Evolutionary conservation across 2,113 vertebrate species (phyloP).

Genomic region (Rhagologus leucostigma): DNA sequence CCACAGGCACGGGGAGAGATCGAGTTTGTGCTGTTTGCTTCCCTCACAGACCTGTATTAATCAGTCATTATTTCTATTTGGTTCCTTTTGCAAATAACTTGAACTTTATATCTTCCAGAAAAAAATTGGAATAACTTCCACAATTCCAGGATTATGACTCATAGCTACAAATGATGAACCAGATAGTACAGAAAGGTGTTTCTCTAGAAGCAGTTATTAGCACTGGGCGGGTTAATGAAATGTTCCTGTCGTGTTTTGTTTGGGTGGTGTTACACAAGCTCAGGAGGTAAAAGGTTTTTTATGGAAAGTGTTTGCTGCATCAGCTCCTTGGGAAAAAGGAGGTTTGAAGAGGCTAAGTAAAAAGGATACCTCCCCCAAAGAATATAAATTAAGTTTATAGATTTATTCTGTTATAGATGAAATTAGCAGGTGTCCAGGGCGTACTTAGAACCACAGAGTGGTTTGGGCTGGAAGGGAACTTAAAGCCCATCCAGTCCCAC

Average conservation of each 20-base stretch:
- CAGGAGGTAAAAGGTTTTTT: background rate
- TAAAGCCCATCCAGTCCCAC: accelerated
- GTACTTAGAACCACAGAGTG: no score
- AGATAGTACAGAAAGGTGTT: background rate
- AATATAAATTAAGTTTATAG: background rate
- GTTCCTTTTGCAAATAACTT: background rate
- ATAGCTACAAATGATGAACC: background rate
- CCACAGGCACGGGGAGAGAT: background rate
- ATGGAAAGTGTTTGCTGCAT: accelerated
- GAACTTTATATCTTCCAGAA: background rate
- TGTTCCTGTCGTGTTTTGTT: background rate
- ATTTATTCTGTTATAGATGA: background rate
- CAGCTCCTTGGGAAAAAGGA: background rate
- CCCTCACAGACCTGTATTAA: background rate
- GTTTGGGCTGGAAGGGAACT: background rate
- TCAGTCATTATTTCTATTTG: background rate
- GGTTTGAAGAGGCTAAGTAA: background rate
- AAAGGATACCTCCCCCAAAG: background rate
- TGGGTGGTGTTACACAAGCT: background rate
- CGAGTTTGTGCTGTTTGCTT: background rate
- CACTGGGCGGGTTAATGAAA: background rate
- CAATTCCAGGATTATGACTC: background rate
- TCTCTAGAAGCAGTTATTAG: background rate
- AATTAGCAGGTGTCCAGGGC: background rate
- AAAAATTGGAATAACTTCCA: background rate